phyloP scores from a whole-genome alignment of 2,888 invertebrate genomes.

The Rhagonycha fulva region DNA sequence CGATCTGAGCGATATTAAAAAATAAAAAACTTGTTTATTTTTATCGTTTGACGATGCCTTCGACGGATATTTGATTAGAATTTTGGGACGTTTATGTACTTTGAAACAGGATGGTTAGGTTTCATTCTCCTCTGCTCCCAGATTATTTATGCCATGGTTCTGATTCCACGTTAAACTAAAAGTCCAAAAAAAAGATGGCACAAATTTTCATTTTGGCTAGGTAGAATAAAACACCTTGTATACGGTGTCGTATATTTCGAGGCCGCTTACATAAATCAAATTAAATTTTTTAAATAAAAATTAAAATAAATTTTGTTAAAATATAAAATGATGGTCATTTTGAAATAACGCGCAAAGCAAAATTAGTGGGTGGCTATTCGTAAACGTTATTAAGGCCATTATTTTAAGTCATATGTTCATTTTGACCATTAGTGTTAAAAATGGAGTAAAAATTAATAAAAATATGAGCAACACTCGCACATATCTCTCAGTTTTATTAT shows the following conservation, averaged over 20 bases:
- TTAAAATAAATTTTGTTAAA: neutral
- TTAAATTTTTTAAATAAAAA: neutral
- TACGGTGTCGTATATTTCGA: neutral
- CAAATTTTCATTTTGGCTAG: too few relatives aligned
- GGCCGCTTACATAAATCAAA: neutral
- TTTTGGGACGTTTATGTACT: too few relatives aligned
- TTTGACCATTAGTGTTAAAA: slow-evolving; percentile 44
- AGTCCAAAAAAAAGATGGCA: too few relatives aligned
- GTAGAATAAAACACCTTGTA: neutral
- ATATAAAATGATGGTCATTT: neutral
- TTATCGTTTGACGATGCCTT: neutral
- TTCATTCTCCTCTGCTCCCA: too few relatives aligned
- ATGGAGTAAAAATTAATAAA: slow-evolving; percentile 46
- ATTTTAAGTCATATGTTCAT: slow-evolving; percentile 40
- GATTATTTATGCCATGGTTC: too few relatives aligned
- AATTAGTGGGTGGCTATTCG: slow-evolving; percentile 22
- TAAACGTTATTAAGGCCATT: slow-evolving; percentile 42
- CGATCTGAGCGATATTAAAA: neutral
- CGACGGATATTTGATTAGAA: neutral
- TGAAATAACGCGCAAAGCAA: neutral
- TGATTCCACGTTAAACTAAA: too few relatives aligned
- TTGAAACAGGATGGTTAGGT: too few relatives aligned
- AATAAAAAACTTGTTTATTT: neutral
- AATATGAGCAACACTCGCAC: slow-evolving; percentile 40
- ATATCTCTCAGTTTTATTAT: slow-evolving; percentile 37